Base-by-base conservation (phyloP, 1,140 invertebrate genomes). In the Cyphomyrmex costatus region DNA sequence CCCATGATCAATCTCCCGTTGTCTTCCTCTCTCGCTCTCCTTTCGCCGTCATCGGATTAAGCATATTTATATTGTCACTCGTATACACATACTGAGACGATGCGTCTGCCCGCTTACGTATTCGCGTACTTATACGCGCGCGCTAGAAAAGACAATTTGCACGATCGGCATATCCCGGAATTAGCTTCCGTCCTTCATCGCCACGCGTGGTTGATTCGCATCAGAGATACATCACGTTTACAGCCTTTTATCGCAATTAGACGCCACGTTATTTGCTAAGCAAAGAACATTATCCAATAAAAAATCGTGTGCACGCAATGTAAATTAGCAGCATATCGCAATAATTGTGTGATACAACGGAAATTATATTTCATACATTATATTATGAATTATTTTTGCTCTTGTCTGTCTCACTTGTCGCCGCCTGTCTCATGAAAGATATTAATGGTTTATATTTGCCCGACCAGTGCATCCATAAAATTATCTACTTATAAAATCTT, bases 241-340 rank as follows among this genome's bases (percentile, higher is more conserved):
- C 36, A 2, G 27, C 79, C 68, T 83, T 83, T 83, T 83, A 83
- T 74, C 53, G 79, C 79, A 83, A 61, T 83, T 83, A 83, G 53
- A 83, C 68, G 79, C 68, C 79, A 82, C 33, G 53, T 83, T 74
- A 83, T 83, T 73, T 73, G 65, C 27, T 82, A 51, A 51, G 66
- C 79, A 63, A 71, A 86, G 60, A 68, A 74, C 78, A 74, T 86
- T 65, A 82, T 88, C 24, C 86, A 85, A 90, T 88, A 87, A 90
- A 89, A 87, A 87, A 87, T 74, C 84, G 74, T 56, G 74, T 30
- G 71, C 79, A 82, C 79, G 85, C 88, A 76, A 87, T 63, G 70
- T 78, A 83, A 90, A 90, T 90, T 90, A 90, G 76, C 78, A 73
- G 85, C 66, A 60, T 89, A 89, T 89, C 79, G 79, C 58, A 89